Conservation (phyloP, 2,888 invertebrate genomes). For the Cotesia congregata region DNA sequence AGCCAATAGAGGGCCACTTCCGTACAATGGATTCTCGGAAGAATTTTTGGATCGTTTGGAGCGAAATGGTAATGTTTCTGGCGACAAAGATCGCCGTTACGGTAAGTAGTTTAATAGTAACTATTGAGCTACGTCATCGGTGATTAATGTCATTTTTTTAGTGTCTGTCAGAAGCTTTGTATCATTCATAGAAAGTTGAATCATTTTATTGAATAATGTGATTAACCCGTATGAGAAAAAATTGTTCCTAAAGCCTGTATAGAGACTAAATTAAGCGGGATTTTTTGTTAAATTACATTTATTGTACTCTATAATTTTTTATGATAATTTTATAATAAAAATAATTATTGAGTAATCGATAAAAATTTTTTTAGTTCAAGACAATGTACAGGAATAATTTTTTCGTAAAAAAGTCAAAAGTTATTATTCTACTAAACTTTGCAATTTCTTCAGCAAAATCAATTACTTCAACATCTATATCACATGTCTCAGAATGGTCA, state of each 20-base stretch:
- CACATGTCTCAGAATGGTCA: conserved; percentile 79
- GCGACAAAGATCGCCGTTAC: conserved; percentile 85
- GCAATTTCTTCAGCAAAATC: conserved; percentile 37
- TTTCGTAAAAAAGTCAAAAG: neutral
- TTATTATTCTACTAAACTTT: conserved; percentile 4
- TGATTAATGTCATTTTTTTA: conserved; percentile 20
- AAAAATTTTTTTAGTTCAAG: too few relatives aligned
- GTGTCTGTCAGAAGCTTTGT: conserved; percentile 22
- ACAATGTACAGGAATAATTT: neutral
- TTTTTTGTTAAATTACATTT: too few relatives aligned
- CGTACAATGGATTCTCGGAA: conserved; percentile 94
- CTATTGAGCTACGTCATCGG: conserved; percentile 10
- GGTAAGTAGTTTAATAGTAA: conserved; percentile 69
- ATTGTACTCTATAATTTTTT: too few relatives aligned
- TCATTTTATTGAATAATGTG: neutral
- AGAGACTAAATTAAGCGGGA: too few relatives aligned
- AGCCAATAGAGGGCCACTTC: conserved; percentile 82
- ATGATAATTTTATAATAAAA: too few relatives aligned
- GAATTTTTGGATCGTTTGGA: conserved; percentile 94
- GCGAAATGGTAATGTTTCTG: conserved; percentile 93
- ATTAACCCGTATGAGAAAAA: neutral
- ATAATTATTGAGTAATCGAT: too few relatives aligned
- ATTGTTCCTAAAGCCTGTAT: too few relatives aligned
- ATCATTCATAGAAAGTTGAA: neutral
- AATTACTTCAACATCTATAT: conserved; percentile 43